Evolutionary conservation across 2,888 invertebrate genomes (phyloP), one percentile per base, ranked within the genome.

Genomic region (Lacanobia wlatinum): DNA sequence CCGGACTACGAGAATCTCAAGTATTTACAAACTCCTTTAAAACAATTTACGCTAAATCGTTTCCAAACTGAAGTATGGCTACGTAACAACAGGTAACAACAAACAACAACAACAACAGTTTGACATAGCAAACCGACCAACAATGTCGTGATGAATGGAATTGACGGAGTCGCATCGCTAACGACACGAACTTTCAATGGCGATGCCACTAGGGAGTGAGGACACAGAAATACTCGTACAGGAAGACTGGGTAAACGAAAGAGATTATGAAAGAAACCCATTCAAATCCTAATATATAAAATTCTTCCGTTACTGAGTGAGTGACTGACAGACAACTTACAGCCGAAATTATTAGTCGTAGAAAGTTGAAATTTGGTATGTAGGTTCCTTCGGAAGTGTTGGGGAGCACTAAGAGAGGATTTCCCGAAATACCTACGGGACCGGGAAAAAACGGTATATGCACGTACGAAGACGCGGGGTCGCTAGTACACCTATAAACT

Each of bases 91-190:
- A 18, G 46, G 28, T 53, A 78, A 78, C 67, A 68, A 72, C 62
- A 63, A 73, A 73, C 67, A 68, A 65, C 74, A 73, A 73, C 67
- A 68, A 65, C 74, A 68, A 65, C 74, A 73, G 50, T 73, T 68
- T 82, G 74, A 56, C 63, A 50, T 50, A 48, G 23, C 70, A 59
- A 40, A 43, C 59, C 10, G 53, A 75, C 65, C 55, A 69, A 61
- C 63, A 63, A 58, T 46, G 58, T 52, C 21, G 73, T 85, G 78
- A 78, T 80, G 84, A 75, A 85, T 73, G 73, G 64, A 62, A 78
- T 66, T 61, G 65, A 64, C 61, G 59, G 62, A 58, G 55, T 61
- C 63, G 69, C 63, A 65, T 75, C 75, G 84, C 63, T 81, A 84
- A 78, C 82, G 74, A 70, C 70, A 21, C 63, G 64, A 75, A 85